phyloP scores from a whole-genome alignment of 37 sponge, comb jelly and placozoan genomes.

The Spongia lamella region DNA sequence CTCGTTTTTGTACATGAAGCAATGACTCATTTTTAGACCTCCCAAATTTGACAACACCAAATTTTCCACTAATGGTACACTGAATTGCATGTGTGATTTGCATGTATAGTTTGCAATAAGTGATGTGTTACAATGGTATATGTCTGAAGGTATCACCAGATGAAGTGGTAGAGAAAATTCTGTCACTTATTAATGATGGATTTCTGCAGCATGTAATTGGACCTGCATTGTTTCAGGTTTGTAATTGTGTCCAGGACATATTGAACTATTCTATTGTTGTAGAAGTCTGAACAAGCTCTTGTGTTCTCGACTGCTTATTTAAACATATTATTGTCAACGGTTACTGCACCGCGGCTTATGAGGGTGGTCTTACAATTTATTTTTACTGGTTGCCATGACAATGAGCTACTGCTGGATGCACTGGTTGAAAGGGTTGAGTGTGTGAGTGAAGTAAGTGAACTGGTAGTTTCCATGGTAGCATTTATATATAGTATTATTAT shows the following conservation, averaged over 20 bases:
- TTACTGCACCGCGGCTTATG: conserved; percentile 60
- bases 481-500: background rate
- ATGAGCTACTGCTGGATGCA: conserved; percentile 19
- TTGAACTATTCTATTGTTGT: background rate
- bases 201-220: conserved; percentile 83
- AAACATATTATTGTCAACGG: conserved; percentile 52
- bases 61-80: too few relatives aligned
- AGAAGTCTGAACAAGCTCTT: conserved; percentile 37
- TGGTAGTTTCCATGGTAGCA: background rate
- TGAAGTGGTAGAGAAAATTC: conserved; percentile 36
- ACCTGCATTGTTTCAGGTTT: conserved; percentile 78
- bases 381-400: conserved; percentile 37
- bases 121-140: background rate
- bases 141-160: conserved; percentile 51
- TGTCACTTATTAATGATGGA: conserved; percentile 46
- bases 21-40: too few relatives aligned
- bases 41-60: too few relatives aligned
- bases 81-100: too few relatives aligned
- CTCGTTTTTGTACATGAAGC: too few relatives aligned
- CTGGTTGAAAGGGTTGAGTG: conserved; percentile 48
- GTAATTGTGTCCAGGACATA: too few relatives aligned
- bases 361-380: conserved; percentile 59
- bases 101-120: too few relatives aligned
- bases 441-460: background rate
- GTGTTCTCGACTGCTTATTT: conserved; percentile 67